Conservation (phyloP, 2,113 vertebrate genomes). For the Laticauda laticaudata region DNA sequence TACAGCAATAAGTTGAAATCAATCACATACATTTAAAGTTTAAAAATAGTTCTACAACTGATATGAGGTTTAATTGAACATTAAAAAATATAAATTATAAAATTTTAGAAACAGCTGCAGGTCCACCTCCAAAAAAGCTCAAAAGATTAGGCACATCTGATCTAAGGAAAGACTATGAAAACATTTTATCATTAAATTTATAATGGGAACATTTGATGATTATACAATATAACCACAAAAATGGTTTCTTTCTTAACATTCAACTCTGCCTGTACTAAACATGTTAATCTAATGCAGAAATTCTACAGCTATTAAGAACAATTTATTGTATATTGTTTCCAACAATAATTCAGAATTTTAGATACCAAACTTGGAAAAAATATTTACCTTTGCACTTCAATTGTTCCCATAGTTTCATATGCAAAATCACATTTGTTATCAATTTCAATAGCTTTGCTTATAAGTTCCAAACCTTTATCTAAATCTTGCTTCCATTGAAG, state of each 20-base stretch:
- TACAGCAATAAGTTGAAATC: accelerated
- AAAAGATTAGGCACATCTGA: neutral
- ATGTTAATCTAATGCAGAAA: neutral
- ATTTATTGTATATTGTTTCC: constrained; percentile 8
- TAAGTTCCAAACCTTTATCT: constrained; percentile 93
- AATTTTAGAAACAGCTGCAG: neutral
- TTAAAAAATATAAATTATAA: neutral
- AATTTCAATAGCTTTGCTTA: constrained; percentile 98
- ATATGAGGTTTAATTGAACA: neutral
- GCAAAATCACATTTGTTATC: constrained; percentile 99
- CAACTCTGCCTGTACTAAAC: neutral
- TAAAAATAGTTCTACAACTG: neutral
- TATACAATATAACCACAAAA: neutral
- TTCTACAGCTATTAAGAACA: neutral
- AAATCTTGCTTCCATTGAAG: constrained; percentile 99
- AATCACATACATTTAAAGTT: neutral
- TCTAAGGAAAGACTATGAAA: neutral
- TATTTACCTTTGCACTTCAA: constrained; percentile 95
- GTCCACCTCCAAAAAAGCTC: neutral
- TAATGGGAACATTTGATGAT: neutral
- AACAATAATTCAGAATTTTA: constrained; percentile 14
- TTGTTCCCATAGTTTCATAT: constrained; percentile 99
- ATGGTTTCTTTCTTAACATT: neutral
- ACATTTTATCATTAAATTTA: neutral
- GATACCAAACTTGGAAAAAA: neutral